Conservation (phyloP, 2,113 vertebrate genomes). For the Eulemur macaco region DNA sequence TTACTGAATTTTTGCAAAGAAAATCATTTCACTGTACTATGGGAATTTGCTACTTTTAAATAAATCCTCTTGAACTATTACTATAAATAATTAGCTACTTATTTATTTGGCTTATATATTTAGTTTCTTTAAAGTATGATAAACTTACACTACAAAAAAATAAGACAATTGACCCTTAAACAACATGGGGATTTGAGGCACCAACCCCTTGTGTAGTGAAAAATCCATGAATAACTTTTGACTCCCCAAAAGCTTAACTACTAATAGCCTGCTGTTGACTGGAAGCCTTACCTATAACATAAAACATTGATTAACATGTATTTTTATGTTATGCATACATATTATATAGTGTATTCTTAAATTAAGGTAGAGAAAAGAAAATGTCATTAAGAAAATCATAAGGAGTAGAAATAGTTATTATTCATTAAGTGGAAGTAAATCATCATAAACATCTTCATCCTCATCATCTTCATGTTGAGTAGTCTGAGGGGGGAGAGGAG, state of each 20-base stretch:
- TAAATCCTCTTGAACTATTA: not conserved
- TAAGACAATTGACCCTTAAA: not conserved
- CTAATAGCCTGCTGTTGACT: not conserved
- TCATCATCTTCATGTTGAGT: not conserved
- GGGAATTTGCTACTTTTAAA: not conserved
- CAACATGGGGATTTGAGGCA: not conserved
- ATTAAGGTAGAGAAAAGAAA: not conserved
- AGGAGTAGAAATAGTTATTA: not conserved
- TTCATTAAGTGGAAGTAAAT: not conserved
- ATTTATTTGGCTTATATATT: not conserved
- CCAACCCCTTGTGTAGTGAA: not conserved
- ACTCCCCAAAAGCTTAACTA: not conserved
- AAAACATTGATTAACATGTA: not conserved
- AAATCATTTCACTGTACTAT: not conserved
- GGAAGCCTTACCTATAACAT: not conserved
- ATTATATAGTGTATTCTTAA: not conserved
- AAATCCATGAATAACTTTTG: not conserved
- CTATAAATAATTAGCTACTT: not conserved
- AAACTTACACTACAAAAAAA: not conserved
- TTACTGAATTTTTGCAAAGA: not conserved
- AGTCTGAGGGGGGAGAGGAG: not conserved
- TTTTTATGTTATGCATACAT: not conserved
- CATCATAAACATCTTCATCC: not conserved
- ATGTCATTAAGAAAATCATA: not conserved
- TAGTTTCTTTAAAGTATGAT: not conserved